phyloP scores from a whole-genome alignment of 2,113 vertebrate species.

The Stegastes partitus region DNA sequence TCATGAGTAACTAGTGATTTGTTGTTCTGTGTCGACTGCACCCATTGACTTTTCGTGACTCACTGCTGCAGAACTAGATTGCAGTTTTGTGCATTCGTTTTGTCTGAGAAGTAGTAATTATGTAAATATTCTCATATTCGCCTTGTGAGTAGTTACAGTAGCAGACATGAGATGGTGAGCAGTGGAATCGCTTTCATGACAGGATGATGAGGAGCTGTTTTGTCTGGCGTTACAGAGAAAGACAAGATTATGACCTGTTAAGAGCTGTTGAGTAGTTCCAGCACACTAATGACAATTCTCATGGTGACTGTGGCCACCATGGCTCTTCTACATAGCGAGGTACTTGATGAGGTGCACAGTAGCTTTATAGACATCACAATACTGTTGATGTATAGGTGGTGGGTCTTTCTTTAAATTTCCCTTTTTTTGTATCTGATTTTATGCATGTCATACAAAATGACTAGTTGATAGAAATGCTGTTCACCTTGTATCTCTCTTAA shows the following conservation, averaged over 20 bases:
- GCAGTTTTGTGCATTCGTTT: constrained; percentile 38
- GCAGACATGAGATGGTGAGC: constrained; percentile 19
- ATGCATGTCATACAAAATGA: constrained; percentile 3
- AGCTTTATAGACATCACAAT: too few relatives aligned
- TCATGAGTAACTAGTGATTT: constrained; percentile 23
- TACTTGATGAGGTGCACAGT: too few relatives aligned
- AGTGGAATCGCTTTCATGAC: constrained; percentile 2
- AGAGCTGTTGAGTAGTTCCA: background rate
- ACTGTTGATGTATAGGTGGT: too few relatives aligned
- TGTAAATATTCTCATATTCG: constrained; percentile 36
- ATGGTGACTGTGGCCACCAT: background rate
- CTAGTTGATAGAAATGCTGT: background rate
- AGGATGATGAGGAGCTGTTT: constrained; percentile 20
- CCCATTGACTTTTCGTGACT: constrained; percentile 9
- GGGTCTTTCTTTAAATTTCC: too few relatives aligned
- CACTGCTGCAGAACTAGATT: constrained; percentile 26
- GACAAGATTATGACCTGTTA: constrained; percentile 19
- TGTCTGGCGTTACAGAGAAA: constrained; percentile 10
- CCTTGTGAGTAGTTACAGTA: constrained; percentile 22
- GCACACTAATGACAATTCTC: constrained; percentile 5
- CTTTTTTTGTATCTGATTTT: background rate
- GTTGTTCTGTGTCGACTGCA: constrained; percentile 5
- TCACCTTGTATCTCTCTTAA: background rate
- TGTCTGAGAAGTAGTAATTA: constrained; percentile 47
- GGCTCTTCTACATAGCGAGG: background rate